Base-by-base conservation (phyloP, 2,888 invertebrate species). In the Dorcus parallelipipedus region DNA sequence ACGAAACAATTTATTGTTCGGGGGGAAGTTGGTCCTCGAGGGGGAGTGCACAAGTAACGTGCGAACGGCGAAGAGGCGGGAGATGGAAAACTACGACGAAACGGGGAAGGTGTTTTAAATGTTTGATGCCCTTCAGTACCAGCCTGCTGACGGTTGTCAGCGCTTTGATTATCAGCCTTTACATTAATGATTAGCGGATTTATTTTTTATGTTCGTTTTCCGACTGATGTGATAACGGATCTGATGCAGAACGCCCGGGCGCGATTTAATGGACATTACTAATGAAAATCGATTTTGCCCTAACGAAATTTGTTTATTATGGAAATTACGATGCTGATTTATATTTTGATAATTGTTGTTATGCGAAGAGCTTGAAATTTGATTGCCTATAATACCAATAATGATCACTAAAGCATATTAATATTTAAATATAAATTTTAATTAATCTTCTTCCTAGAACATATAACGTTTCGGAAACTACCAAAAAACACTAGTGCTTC, bases 121-220 rank as follows among this genome's bases (percentile, higher is more conserved):
- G 54, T 52, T 59, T 59, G 38, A 59, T 59, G 10, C 40, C 47
- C 20, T 45, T 59, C 39, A 41, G 40, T 9, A 9, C 5, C 52
- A 33, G 33, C 39, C 10, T 55, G 50, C 52, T 41, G 57, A 48
- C 52, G 45, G 45, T 20, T 43, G 51, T 57, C 54, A 56, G 54
- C 54, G 50, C 48, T 49, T 48, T 49, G 23, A n/a, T 48, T 42
- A 52, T 26, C 52, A 17, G 47, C n/a, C 49, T 51, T 43, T 52
- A 57, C 57, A 45, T 14, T 49, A 54, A 52, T 54, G 48, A 54
- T 49, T 48, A 49, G 14, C 14, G 58, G 54, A 57, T 54, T 52
- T 54, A 57, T 41, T 60, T 60, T 58, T 52, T 57, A 45, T 43
- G 20, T 6, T 45, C 45, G 45, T 45, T 10, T 43, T 45, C 17